A percentile compares a stretch with the other conserved stretches of the same genome.
phyloP scores from a whole-genome alignment of 2,797 vertebrate genomes.

The Pygocentrus nattereri region DNA sequence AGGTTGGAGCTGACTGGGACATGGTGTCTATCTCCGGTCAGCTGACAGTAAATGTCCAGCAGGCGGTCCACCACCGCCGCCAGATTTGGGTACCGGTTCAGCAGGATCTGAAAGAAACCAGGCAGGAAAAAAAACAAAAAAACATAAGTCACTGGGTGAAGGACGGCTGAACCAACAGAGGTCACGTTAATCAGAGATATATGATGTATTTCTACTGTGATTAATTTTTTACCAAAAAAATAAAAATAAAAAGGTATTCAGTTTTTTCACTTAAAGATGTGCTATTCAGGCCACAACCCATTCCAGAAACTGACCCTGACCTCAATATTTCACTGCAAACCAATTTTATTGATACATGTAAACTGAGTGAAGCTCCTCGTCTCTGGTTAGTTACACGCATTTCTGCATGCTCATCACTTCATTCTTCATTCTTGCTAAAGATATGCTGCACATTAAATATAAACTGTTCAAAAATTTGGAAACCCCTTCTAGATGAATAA shows the following conservation, averaged over 20 bases:
- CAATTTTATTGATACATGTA: background rate
- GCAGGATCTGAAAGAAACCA: slow-evolving; percentile 80
- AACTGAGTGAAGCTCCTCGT: too few relatives aligned
- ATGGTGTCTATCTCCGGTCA: slow-evolving; percentile 86
- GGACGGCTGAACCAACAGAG: background rate
- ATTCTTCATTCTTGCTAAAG: too few relatives aligned
- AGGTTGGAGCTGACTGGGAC: slow-evolving; percentile 47
- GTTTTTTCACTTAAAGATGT: background rate
- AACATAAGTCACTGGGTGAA: background rate
- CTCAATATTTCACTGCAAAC: background rate
- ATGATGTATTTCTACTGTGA: too few relatives aligned
- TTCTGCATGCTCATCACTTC: too few relatives aligned
- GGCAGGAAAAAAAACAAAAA: background rate
- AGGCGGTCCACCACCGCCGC: slow-evolving; percentile 83
- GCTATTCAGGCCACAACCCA: background rate
- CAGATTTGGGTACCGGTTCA: slow-evolving; percentile 82
- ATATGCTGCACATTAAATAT: too few relatives aligned
- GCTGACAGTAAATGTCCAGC: slow-evolving; percentile 91
- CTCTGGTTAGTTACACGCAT: too few relatives aligned
- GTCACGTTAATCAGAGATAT: background rate
- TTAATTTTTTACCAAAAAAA: too few relatives aligned
- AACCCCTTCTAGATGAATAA: too few relatives aligned
- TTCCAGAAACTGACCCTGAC: background rate
- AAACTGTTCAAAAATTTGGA: too few relatives aligned
- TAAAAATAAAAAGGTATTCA: too few relatives aligned